Conservation (phyloP, 2,888 invertebrate genomes). For the Dichetophora obliterata region DNA sequence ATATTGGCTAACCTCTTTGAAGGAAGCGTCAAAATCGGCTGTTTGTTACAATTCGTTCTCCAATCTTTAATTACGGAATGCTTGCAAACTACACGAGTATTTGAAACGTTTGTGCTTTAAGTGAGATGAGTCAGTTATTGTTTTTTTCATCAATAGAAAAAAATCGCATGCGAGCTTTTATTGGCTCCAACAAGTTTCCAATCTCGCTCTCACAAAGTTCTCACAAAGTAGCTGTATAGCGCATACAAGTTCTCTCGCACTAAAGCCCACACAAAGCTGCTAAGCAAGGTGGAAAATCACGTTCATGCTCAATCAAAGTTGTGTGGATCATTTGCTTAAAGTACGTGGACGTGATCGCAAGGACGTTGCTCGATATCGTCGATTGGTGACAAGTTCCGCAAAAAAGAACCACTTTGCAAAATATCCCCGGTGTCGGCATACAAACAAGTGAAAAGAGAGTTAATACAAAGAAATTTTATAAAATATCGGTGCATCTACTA, state of each 20-base stretch:
- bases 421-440: not conserved
- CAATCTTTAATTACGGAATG: too few species aligned
- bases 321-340: conserved; percentile 41
- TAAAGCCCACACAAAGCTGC: not conserved
- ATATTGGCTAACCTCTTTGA: too few species aligned
- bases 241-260: conserved; percentile 1
- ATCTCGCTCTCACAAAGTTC: conserved; percentile 1
- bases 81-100: too few species aligned
- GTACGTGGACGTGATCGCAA: conserved; percentile 40
- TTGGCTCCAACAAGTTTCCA: too few species aligned
- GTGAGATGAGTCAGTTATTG: too few species aligned
- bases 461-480: not conserved
- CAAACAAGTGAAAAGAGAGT: not conserved
- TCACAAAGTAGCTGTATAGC: not conserved
- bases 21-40: too few species aligned
- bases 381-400: not conserved
- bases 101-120: not conserved
- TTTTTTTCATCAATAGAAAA: too few species aligned
- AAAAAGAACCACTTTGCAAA: not conserved
- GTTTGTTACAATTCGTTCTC: too few species aligned
- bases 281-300: conserved; percentile 22
- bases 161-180: not conserved
- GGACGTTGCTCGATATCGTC: conserved; percentile 22
- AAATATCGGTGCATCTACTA: not conserved
- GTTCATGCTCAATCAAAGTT: conserved; percentile 4